phyloP scores from a whole-genome alignment of 2,797 vertebrate species.

The Galaxias olidus region DNA sequence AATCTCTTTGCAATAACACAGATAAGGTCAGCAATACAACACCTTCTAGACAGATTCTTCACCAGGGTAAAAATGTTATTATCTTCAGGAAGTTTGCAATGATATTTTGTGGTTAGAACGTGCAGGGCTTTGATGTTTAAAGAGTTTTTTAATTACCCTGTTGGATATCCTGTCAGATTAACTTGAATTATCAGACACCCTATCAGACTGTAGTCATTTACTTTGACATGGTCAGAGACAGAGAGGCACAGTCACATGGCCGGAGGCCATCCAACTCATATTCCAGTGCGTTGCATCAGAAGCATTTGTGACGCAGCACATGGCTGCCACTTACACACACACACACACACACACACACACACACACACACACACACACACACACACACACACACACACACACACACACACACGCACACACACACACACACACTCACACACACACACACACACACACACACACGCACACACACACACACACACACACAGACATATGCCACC shows the following conservation, averaged over 20 bases:
- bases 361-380: constrained; percentile 14
- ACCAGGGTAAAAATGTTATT: too few species aligned
- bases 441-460: constrained; percentile 12
- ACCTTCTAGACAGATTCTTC: neutral
- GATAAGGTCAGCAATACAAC: constrained; percentile 27
- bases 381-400: constrained; percentile 7
- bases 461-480: constrained; percentile 26
- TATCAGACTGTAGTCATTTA: neutral
- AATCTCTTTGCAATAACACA: neutral
- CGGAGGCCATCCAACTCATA: constrained; percentile 13
- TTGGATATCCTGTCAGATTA: too few species aligned
- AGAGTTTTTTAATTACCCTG: constrained; percentile 8
- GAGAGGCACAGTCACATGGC: constrained; percentile 42
- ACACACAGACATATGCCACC: constrained; percentile 13
- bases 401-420: constrained; percentile 19
- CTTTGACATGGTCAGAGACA: constrained; percentile 25
- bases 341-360: too few species aligned
- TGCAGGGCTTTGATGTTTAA: neutral
- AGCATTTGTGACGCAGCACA: constrained; percentile 59
- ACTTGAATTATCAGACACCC: neutral
- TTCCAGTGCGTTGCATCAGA: constrained; percentile 62
- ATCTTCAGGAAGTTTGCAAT: too few species aligned
- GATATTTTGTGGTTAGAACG: neutral
- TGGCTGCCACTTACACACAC: too few species aligned
- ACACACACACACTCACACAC: too few species aligned